Evolutionary conservation across 2,797 vertebrate species (phyloP), one percentile per base, ranked within the genome.

Genomic region (Coracias cyanogaster): DNA sequence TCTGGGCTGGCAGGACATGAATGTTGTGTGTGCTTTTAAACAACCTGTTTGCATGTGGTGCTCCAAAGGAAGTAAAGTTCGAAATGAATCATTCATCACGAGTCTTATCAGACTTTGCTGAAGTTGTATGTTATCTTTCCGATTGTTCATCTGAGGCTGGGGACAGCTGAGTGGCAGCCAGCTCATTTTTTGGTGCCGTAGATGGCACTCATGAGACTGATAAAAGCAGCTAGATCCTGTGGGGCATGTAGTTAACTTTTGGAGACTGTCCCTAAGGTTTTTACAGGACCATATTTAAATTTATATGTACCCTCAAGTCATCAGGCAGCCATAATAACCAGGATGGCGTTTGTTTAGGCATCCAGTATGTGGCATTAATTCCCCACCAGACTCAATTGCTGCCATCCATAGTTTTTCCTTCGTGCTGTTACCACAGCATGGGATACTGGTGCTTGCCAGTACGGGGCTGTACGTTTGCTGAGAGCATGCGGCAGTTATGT

Each of bases 401-500:
- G 49, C 57, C 52, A 19, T 60, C 73, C 33, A 0, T n/a, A 10
- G 58, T 11, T 61, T 41, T n/a, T 52, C n/a, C 45, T 79, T 45
- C 7, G 0, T 15, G 49, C 31, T 39, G 17, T 52, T 49, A 15
- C 45, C 7, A 3, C 6, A 28, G 33, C 4, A 4, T 7, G 18
- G 35, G 9, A 8, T 15, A 4, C 37, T 15, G 54, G 43, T 57
- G 54, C 43, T 33, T 31, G 21, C 52, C 10, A 9, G 33, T 8
- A 5, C 2, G 3, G 26, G 72, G 33, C 55, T 52, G 61, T 8
- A 4, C 1, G 26, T 19, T 18, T 65, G 66, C 49, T 33, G 46
- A 31, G 60, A 43, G 49, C 17, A 0, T 4, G 15, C 25, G 57
- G 48, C 54, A 21, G 41, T 14, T 64, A 5, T 0, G 5, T 37